phyloP scores from a whole-genome alignment of 92 coral and sea anemone genomes.

The Heliopora coerulea region DNA sequence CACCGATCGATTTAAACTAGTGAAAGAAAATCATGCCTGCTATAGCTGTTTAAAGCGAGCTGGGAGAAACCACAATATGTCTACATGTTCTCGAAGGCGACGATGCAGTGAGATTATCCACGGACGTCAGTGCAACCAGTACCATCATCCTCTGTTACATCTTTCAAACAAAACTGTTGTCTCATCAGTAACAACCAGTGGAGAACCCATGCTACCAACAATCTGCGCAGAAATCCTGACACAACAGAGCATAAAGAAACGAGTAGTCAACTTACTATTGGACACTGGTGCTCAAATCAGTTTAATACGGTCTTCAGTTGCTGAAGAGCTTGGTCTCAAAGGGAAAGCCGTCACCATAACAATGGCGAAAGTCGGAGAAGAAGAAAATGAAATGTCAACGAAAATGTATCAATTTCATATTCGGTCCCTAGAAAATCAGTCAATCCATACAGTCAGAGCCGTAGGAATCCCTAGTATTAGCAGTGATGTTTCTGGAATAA shows the following conservation, averaged over 20 bases:
- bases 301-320: slow-evolving; percentile 47
- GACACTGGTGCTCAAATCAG: slow-evolving; percentile 65
- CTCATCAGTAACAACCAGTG: slow-evolving; percentile 21
- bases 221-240: slow-evolving; percentile 47
- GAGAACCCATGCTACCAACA: slow-evolving; percentile 53
- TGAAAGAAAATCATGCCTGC: slow-evolving; percentile 57
- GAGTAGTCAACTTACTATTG: slow-evolving; percentile 52
- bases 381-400: slow-evolving; percentile 53
- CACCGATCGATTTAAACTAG: slow-evolving; percentile 48
- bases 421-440: slow-evolving; percentile 47
- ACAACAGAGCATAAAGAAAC: slow-evolving; percentile 38
- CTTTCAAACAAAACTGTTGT: slow-evolving; percentile 40
- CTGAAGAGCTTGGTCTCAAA: slow-evolving; percentile 47
- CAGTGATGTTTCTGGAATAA: slow-evolving; percentile 42
- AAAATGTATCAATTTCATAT: slow-evolving; percentile 50
- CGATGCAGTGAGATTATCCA: slow-evolving; percentile 49
- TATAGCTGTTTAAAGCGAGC: slow-evolving; percentile 55
- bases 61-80: slow-evolving; percentile 39
- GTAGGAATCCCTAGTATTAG: slow-evolving; percentile 61
- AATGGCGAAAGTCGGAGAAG: slow-evolving; percentile 52
- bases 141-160: slow-evolving; percentile 55
- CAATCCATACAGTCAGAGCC: slow-evolving; percentile 44
- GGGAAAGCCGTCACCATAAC: slow-evolving; percentile 47
- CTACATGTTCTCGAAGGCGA: slow-evolving; percentile 48
- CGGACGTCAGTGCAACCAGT: slow-evolving; percentile 50